These are phyloP conservation scores for Picus viridis DNA, from an alignment of 2,797 vertebrate genomes.

Conservation along the genomic window DNA sequence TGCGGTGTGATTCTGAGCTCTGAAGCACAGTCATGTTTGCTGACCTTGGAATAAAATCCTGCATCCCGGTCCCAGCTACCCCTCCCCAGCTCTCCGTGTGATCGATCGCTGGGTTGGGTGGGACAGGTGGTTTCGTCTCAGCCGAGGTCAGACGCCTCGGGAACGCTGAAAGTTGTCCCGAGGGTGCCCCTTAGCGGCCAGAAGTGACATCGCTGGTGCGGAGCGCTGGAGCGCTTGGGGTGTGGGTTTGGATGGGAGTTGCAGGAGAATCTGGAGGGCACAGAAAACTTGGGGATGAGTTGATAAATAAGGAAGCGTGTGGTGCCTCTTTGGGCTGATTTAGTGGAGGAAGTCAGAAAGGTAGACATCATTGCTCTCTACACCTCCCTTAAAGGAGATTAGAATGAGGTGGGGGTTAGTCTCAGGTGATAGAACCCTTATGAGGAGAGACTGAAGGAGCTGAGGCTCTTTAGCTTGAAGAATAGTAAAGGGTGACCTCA, in stretches of 20 bases:
- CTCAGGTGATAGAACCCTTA: no score
- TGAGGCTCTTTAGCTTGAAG: no score
- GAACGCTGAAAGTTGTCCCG: not conserved
- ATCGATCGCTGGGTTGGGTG: no score
- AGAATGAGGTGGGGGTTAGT: no score
- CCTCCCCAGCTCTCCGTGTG: not conserved
- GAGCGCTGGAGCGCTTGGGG: rapidly evolving
- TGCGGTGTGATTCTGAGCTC: not conserved
- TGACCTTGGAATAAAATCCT: not conserved
- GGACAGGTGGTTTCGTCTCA: no score
- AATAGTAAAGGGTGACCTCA: no score
- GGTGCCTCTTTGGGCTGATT: not conserved
- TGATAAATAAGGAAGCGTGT: not conserved
- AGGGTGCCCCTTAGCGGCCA: not conserved
- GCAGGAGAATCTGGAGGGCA: rapidly evolving
- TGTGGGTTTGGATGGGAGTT: rapidly evolving
- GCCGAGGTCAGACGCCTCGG: no score
- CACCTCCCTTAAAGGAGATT: no score
- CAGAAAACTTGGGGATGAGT: rapidly evolving
- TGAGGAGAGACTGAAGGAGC: no score
- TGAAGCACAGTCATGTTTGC: not conserved
- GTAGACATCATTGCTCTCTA: no score
- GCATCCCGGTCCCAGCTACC: not conserved
- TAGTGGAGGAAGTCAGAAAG: not conserved
- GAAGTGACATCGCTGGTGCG: not conserved